Percentiles rank a stretch among this genome's conserved stretches.
Conservation (phyloP, 1,140 invertebrate genomes). For the Conus betulinus region DNA sequence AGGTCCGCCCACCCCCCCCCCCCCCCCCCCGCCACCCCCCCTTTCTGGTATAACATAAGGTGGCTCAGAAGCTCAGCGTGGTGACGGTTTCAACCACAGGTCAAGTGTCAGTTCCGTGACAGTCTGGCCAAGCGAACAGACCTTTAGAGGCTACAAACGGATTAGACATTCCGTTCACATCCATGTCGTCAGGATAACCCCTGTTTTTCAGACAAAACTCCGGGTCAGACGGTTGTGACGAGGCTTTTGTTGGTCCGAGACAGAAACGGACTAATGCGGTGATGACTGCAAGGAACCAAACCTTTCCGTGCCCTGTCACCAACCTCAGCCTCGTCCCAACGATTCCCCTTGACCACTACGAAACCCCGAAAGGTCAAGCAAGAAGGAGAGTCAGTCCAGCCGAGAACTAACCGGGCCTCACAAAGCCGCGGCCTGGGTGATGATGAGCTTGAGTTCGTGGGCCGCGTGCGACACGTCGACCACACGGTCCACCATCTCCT, state of each 20-base stretch:
- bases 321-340: neutral
- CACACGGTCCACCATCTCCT: slow-evolving; percentile 94
- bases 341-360: neutral
- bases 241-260: too few relatives aligned
- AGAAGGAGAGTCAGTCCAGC: neutral
- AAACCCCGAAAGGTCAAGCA: neutral
- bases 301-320: neutral
- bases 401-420: neutral
- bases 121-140: neutral
- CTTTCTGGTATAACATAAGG: too few relatives aligned
- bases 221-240: too few relatives aligned
- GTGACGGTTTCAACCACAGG: neutral
- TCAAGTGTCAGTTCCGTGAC: neutral
- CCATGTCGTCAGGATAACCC: neutral
- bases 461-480: slow-evolving; percentile 88
- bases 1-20: too few relatives aligned
- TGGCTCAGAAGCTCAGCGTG: too few relatives aligned
- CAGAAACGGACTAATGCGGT: too few relatives aligned
- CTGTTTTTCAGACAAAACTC: too few relatives aligned
- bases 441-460: slow-evolving; percentile 83
- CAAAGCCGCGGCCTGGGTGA: slow-evolving; percentile 71
- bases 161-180: neutral
- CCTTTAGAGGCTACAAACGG: too few relatives aligned
- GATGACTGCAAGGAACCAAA: too few relatives aligned
- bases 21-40: too few relatives aligned